Conservation (phyloP, 2,797 vertebrate species). For the Lepus townsendii region DNA sequence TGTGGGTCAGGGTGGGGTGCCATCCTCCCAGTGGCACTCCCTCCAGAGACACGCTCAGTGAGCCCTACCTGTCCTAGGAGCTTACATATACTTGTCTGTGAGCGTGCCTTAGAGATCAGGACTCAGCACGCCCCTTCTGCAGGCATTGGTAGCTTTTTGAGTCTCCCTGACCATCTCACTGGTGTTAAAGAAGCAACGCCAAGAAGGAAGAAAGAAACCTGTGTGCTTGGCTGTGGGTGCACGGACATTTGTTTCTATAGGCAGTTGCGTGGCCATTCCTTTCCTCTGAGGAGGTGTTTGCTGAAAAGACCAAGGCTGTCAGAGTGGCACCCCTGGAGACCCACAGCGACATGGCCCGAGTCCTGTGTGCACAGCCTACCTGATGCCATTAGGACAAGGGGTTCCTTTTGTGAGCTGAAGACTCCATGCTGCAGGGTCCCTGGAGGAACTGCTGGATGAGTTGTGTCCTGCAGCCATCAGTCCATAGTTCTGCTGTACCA, state of each 20-base stretch:
- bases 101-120: neutral
- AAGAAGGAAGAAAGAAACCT: neutral
- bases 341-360: neutral
- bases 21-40: neutral
- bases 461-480: neutral
- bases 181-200: neutral
- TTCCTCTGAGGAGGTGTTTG: neutral
- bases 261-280: neutral
- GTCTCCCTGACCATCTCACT: neutral
- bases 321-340: neutral
- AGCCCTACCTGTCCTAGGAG: neutral
- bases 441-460: neutral
- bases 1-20: neutral
- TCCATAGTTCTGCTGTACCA: neutral
- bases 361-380: neutral
- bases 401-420: neutral
- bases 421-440: neutral
- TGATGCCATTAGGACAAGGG: neutral
- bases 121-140: accelerated
- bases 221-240: accelerated
- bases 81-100: neutral
- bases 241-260: neutral
- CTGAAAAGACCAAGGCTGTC: neutral
- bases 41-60: neutral
- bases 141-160: too few species aligned